These are phyloP conservation scores for Vespertilio murinus DNA, from an alignment of 2,797 vertebrate genomes.

Conservation along the genomic window DNA sequence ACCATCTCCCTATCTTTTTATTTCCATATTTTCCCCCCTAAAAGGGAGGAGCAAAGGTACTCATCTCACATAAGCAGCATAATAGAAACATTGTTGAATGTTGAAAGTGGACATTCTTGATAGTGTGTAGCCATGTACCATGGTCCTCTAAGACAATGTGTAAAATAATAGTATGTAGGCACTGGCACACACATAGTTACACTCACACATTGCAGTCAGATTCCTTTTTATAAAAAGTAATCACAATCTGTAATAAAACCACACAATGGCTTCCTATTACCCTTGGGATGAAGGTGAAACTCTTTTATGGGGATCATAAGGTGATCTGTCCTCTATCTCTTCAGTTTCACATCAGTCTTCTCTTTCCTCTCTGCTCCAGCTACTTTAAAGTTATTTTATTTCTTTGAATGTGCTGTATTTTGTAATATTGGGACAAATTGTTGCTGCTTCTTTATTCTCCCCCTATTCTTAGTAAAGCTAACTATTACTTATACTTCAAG, in stretches of 20 bases:
- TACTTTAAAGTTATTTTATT: not conserved
- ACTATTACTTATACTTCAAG: not conserved
- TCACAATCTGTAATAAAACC: not conserved
- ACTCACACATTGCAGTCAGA: not conserved
- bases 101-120: not conserved
- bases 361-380: not conserved
- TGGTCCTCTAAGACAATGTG: not conserved
- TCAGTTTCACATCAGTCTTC: not conserved
- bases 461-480: not conserved
- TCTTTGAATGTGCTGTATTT: not conserved
- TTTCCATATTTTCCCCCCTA: not conserved
- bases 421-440: not conserved
- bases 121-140: not conserved
- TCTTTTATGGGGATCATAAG: not conserved
- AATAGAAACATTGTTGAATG: not conserved
- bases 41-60: not conserved
- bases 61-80: not conserved
- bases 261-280: not conserved
- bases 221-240: not conserved
- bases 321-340: not conserved
- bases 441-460: not conserved
- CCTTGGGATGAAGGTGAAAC: not conserved
- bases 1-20: not conserved
- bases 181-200: too few species aligned
- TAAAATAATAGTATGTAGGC: not conserved